Evolutionary conservation across 2,888 invertebrate species (phyloP), one percentile per base, ranked within the genome.

Genomic region (Xylophagus ater): DNA sequence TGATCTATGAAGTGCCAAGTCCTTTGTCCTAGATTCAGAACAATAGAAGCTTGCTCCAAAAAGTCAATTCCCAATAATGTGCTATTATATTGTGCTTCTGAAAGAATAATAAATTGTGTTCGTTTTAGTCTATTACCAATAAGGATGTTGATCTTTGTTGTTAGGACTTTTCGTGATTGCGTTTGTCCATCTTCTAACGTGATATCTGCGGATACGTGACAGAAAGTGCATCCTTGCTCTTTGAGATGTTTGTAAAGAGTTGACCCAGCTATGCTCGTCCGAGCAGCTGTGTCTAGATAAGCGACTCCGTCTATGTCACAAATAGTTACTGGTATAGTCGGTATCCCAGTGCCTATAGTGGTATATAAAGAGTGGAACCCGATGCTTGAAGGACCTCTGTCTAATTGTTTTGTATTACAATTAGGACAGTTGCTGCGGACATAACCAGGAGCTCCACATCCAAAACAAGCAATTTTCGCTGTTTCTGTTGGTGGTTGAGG

Each of bases 231-330:
- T 4, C 42, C 29, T 9, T 35, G 26, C 13, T n/a, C 17, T 1
- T 32, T 10, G 4, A 36, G 23, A 19, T 39, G 35, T 3, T 31
- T 1, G 14, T 39, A 39, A 10, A 39, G 14, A 17, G 26, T 18
- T 6, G 42, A 21, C 10, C 47, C 42, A 5, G 46, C 45, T 13
- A 50, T 44, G 18, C 50, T 48, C 3, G 46, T 48, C 23, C 43
- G 37, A 17, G 47, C 43, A 26, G 43, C 46, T 3, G 43, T 39
- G 15, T 48, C 42, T 9, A 46, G 36, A 40, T 44, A 49, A 3
- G 42, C 45, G 18, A 46, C 43, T 3, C 47, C 45, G 8, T 34
- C 21, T 4, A 45, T 36, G 21, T 45, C 48, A 38, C 39, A 42
- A 9, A 44, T 21, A 24, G 38, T 3, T 21, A 43, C 40, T 21